Conservation (phyloP, 1,140 invertebrate genomes). For the Eubasilissa regina region DNA sequence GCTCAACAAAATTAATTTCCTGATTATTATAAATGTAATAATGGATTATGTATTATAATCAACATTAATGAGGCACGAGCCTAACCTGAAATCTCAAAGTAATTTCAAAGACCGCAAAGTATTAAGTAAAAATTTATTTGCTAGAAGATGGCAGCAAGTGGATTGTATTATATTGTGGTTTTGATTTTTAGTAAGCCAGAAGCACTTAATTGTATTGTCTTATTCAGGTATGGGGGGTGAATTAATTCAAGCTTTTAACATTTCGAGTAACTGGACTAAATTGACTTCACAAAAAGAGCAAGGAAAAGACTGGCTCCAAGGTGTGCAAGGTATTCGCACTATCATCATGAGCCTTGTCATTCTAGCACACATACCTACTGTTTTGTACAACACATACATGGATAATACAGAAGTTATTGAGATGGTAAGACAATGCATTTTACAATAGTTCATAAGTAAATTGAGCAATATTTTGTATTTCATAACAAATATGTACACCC, state of each 20-base stretch:
- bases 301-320: constrained; percentile 8
- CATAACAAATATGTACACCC: too few species aligned
- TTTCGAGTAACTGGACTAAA: constrained; percentile 8
- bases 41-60: too few species aligned
- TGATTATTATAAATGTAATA: too few species aligned
- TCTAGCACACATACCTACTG: neutral
- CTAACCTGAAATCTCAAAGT: too few species aligned
- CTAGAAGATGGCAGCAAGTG: too few species aligned
- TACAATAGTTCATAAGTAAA: neutral
- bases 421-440: neutral
- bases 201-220: neutral
- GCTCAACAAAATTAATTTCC: too few species aligned
- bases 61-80: too few species aligned
- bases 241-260: neutral
- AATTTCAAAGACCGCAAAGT: too few species aligned
- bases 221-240: neutral
- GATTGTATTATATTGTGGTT: too few species aligned
- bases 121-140: too few species aligned
- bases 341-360: neutral
- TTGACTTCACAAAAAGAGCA: neutral
- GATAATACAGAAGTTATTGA: constrained; percentile 15
- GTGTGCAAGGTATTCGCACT: neutral
- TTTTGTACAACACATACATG: neutral
- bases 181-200: too few species aligned
- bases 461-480: too few species aligned